A percentile compares a stretch with the other conserved stretches of the same genome.
Conservation (phyloP, 2,113 vertebrate genomes). For the Rhizomys pruinosus region DNA sequence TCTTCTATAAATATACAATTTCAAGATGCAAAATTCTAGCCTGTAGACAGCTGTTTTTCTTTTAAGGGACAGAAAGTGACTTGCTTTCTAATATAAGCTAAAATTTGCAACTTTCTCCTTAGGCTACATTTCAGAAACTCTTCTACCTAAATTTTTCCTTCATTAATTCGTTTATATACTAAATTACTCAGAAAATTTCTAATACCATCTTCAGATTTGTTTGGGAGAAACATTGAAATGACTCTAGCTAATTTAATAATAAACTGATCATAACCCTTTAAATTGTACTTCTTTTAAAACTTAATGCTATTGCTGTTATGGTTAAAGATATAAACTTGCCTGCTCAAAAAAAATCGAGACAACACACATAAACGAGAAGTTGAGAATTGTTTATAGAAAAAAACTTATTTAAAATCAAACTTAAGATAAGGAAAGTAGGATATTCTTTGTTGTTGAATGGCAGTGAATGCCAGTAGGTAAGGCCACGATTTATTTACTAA, state of each 20-base stretch:
- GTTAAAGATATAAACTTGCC: constrained; percentile 55
- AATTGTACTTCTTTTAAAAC: constrained; percentile 55
- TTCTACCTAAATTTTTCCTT: constrained; percentile 1
- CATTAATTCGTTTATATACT: background rate
- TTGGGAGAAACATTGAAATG: constrained; percentile 45
- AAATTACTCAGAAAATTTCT: constrained; percentile 51
- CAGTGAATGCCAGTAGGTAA: background rate
- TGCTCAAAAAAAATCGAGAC: background rate
- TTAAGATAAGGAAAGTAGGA: constrained; percentile 20
- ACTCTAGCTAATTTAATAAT: constrained; percentile 17
- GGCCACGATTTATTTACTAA: constrained; percentile 42
- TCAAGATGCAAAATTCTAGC: constrained; percentile 50
- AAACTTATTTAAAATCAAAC: background rate
- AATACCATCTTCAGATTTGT: background rate
- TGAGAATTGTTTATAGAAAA: background rate
- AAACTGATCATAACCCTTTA: constrained; percentile 29
- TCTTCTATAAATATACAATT: constrained; percentile 40
- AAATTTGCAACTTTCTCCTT: constrained; percentile 57
- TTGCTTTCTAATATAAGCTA: background rate
- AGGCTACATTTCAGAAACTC: constrained; percentile 3
- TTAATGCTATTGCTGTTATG: background rate
- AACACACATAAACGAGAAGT: background rate
- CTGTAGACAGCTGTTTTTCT: constrained; percentile 40
- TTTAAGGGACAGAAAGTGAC: constrained; percentile 54
- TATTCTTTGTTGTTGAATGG: constrained; percentile 16